Conservation (phyloP, 2,113 vertebrate genomes). For the Chunga burmeisteri region DNA sequence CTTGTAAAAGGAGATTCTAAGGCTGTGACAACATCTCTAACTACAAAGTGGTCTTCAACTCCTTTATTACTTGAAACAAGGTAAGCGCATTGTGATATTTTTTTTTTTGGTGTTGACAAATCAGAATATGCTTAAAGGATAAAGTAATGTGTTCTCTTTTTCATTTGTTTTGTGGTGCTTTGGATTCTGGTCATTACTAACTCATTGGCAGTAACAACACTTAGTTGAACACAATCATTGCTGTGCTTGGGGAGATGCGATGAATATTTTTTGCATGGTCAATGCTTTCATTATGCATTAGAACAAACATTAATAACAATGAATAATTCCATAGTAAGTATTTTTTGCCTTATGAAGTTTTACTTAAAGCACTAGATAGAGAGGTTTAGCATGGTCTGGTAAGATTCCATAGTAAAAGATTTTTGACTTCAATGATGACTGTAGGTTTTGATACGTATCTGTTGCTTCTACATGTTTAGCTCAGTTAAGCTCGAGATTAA, state of each 20-base stretch:
- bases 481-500: neutral
- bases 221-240: neutral
- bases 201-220: neutral
- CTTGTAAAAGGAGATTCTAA: slow-evolving; percentile 86
- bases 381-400: neutral
- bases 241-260: neutral
- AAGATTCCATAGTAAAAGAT: neutral
- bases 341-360: neutral
- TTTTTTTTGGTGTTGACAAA: neutral
- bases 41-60: slow-evolving; percentile 91
- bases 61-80: slow-evolving; percentile 93
- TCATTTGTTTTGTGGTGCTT: neutral
- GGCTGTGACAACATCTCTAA: slow-evolving; percentile 92
- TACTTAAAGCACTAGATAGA: neutral
- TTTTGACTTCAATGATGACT: neutral
- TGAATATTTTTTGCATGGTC: neutral
- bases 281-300: neutral
- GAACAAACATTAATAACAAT: neutral
- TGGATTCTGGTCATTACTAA: neutral
- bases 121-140: neutral
- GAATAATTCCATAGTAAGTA: neutral
- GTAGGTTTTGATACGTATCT: accelerated
- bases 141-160: neutral
- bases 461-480: neutral
- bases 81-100: slow-evolving; percentile 60